A percentile compares a stretch with the other conserved stretches of the same genome.
Evolutionary conservation across 2,113 vertebrate species (phyloP).

Genomic region (Phaethon lepturus): DNA sequence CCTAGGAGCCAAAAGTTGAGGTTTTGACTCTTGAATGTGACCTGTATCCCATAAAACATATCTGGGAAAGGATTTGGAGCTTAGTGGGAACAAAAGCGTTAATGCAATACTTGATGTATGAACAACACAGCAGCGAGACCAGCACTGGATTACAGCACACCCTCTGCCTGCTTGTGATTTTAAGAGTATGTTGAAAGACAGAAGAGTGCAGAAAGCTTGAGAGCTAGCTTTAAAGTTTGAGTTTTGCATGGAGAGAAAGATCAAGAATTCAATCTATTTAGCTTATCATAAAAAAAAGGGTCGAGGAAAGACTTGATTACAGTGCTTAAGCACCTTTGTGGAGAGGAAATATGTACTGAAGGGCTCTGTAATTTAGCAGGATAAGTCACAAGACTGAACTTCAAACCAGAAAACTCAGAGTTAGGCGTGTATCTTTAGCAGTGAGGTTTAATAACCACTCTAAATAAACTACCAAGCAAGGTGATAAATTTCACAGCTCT

Average conservation of each 20-base stretch:
- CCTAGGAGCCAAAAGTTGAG: neutral
- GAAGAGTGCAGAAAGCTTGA: neutral
- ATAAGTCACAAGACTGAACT: slow-evolving; percentile 4
- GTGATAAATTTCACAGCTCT: neutral
- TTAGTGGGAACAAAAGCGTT: neutral
- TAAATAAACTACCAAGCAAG: neutral
- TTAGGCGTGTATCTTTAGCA: neutral
- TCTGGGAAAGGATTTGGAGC: neutral
- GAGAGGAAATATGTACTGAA: neutral
- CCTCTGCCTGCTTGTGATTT: neutral
- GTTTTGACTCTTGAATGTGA: neutral
- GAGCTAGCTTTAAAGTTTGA: neutral
- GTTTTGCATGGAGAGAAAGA: neutral
- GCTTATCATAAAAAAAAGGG: neutral
- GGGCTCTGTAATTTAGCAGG: neutral
- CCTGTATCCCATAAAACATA: neutral
- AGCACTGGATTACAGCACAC: neutral
- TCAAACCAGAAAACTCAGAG: neutral
- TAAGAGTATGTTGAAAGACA: neutral
- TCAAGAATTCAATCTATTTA: neutral
- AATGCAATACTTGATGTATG: neutral
- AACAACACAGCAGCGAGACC: neutral
- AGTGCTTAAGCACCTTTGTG: neutral
- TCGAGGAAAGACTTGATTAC: neutral
- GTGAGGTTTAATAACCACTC: neutral